Evolutionary conservation across 1,140 invertebrate genomes (phyloP).

Genomic region (Protaetia brevitarsis): DNA sequence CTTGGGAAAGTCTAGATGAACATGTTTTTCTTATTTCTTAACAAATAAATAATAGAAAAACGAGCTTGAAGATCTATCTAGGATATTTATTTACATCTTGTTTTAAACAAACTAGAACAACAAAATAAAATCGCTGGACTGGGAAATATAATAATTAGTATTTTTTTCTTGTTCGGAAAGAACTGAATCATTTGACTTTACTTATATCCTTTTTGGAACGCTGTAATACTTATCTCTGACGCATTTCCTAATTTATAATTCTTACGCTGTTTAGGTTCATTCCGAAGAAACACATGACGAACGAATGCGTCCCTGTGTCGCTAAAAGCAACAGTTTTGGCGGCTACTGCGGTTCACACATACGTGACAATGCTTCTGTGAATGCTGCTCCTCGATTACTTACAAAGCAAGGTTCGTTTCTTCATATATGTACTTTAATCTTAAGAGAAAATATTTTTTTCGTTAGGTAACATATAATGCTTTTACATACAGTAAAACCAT

Average conservation of each 20-base stretch:
- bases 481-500: not conserved
- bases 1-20: no score
- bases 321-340: conserved; percentile 83
- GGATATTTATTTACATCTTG: no score
- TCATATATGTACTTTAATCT: conserved; percentile 40
- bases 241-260: not conserved
- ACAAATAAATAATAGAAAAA: no score
- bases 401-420: conserved; percentile 79
- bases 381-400: conserved; percentile 56
- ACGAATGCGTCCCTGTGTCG: conserved; percentile 61
- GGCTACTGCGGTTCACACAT: conserved; percentile 63
- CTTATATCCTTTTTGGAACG: not conserved
- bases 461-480: not conserved
- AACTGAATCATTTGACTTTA: not conserved
- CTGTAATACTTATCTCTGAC: not conserved
- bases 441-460: not conserved
- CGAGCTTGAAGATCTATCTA: no score
- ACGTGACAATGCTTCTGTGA: conserved; percentile 49
- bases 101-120: no score
- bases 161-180: no score
- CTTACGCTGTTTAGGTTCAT: conserved; percentile 52
- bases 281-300: conserved; percentile 55
- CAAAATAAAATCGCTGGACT: no score
- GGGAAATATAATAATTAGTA: no score
- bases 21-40: no score